Evolutionary conservation across 2,113 vertebrate genomes (phyloP), one percentile per base, ranked within the genome.

Genomic region (Dicerorhinus sumatrensis): DNA sequence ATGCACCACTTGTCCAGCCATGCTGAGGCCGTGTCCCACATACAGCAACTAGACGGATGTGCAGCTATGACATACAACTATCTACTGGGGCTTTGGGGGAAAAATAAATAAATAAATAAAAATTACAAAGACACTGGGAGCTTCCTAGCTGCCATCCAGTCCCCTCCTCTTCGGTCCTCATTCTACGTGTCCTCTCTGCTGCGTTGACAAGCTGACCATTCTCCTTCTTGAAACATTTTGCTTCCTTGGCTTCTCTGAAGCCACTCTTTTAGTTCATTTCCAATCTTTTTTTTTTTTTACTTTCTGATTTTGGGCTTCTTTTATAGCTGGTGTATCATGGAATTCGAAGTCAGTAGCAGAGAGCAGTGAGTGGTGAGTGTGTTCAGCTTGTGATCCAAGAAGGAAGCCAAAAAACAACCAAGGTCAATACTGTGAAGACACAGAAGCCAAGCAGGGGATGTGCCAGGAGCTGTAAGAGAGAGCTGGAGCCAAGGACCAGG

Each of bases 381-480:
- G 10, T 81, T 76, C 51, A 70, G 20, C 27, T 73, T 27, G 18
- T 56, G 77, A 96, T 81, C 62, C 77, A 77, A 96, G 56, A 97
- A 62, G 46, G 13, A 93, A 92, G 18, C 36, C 0, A 77, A 67
- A 81, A 91, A 65, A 46, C 42, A 65, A 75, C 65, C 65, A 60
- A 81, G 3, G 54, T 60, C 54, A 65, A 39, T 31, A 21, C 76
- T 70, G 51, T 67, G 36, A 27, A 81, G 39, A 81, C 36, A 75
- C n/a, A 20, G 54, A 63, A 60, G 65, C 94, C 65, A 48, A 75
- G 51, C 46, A 81, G 17, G 29, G 33, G 23, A 31, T 3, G 42
- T 83, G 13, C 23, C 39, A 70, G 92, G 65, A 81, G 21, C 73
- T n/a, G 2, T 48, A 42, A 31, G 21, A 70, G 51, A 54, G n/a